Base-by-base conservation (phyloP, 1,140 invertebrate species). In the Solen grandis region DNA sequence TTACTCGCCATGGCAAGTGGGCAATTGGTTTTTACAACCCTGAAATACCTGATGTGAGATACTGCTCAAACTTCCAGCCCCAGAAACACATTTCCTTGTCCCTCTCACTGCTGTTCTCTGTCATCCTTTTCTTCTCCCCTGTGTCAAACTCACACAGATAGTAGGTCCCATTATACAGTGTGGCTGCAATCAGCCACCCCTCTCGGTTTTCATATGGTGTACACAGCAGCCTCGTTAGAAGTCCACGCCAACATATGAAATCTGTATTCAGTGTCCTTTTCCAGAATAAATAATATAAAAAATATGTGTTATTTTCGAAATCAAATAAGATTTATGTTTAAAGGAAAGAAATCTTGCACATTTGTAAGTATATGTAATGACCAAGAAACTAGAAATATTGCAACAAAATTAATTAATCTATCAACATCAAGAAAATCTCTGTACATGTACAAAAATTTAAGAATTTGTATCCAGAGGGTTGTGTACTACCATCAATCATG, bases 41-140 rank as follows among this genome's bases (percentile, higher is more conserved):
- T 36, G 4, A 70, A 72, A 84, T 85, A 95, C 94, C 93, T 86
- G 94, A 92, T 38, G 95, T 90, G 70, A 97, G 86, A 88, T 94
- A 97, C 81, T 96, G 95, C 88, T 97, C 96, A 94, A 97, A 97
- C 90, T 97, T 97, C 87, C 94, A 95, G 25, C 96, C 96, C 95
- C 95, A 96, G 19, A 94, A 95, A 41, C 89, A 92, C 92, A 95
- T 95, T 83, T 92, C 88, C 85, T 94, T 91, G 14, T 94, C 91
- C 52, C 86, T 88, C 10, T 92, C 87, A 35, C 94, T 93, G 88
- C 90, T 90, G 69, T 93, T 92, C 36, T 83, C 73, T 65, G 92
- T 90, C 27, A 92, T 66, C 46, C 86, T 29, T 72, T 92, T 92
- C 84, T 94, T 94, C 60, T 94, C 90, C 38, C 94, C 93, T 0